Conservation (phyloP, 2,113 vertebrate species). For the Corydoras sp. region DNA sequence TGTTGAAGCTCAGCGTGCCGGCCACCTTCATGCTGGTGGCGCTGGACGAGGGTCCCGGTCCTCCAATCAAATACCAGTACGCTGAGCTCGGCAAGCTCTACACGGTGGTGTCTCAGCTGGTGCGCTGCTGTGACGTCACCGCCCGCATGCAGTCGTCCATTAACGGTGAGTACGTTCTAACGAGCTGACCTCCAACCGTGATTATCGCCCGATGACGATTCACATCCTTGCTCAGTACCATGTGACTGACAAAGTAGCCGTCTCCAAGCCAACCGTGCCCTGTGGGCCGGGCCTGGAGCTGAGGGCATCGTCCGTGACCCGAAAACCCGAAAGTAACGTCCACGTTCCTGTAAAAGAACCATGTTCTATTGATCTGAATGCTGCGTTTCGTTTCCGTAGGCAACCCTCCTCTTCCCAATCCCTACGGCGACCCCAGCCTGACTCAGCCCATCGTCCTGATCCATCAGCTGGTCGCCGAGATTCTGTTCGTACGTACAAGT, state of each 20-base stretch:
- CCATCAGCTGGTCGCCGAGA: conserved; percentile 95
- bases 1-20: conserved; percentile 92
- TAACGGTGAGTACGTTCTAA: conserved; percentile 72
- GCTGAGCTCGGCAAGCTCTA: conserved; percentile 97
- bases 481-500: conserved; percentile 96
- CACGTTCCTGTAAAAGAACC: background rate
- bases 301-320: conserved; percentile 47
- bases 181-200: background rate
- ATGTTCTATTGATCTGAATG: background rate
- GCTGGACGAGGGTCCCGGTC: conserved; percentile 95
- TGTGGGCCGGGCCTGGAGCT: conserved; percentile 55
- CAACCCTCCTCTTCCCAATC: conserved; percentile 93
- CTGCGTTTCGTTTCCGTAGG: conserved; percentile 58
- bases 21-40: conserved; percentile 98
- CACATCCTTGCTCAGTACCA: conserved; percentile 66
- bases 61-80: conserved; percentile 98
- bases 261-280: conserved; percentile 44
- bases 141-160: conserved; percentile 97
- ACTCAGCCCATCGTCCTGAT: conserved; percentile 93
- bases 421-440: conserved; percentile 92
- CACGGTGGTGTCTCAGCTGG: conserved; percentile 93
- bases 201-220: conserved; percentile 55
- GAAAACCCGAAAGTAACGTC: no score
- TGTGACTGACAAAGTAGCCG: conserved; percentile 61
- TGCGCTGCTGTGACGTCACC: conserved; percentile 96